Conservation (phyloP, 2,113 vertebrate genomes). For the Cynopterus brachyotis region DNA sequence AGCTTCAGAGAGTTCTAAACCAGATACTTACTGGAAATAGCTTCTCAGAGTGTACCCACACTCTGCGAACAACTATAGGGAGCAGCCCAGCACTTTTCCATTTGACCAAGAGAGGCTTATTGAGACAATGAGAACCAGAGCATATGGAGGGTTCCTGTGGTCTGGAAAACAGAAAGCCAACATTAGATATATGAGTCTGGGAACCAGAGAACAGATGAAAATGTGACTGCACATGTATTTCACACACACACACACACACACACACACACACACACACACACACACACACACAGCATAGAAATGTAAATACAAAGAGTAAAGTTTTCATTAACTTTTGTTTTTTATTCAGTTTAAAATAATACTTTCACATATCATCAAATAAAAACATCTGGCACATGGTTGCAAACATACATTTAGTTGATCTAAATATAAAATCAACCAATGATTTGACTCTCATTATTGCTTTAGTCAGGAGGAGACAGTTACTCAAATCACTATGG, state of each 20-base stretch:
- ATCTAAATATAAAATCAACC: not conserved
- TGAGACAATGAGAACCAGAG: not conserved
- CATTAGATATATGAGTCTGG: not conserved
- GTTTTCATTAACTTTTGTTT: not conserved
- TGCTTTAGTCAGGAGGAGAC: not conserved
- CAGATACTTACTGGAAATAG: not conserved
- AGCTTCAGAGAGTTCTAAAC: not conserved
- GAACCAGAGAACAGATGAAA: not conserved
- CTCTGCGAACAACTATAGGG: not conserved
- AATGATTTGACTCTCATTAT: not conserved
- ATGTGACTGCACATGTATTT: not conserved
- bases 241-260: not conserved
- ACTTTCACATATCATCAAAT: not conserved
- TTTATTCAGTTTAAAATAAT: not conserved
- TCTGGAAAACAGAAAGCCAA: not conserved
- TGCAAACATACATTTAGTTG: not conserved
- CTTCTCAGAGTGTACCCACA: not conserved
- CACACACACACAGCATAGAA: not conserved
- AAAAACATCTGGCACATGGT: not conserved
- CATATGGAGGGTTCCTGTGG: accelerated
- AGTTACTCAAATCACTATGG: not conserved
- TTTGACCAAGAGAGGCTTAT: not conserved
- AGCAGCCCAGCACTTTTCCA: not conserved
- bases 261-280: not conserved
- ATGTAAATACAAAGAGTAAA: not conserved